These are phyloP conservation scores for Nemotelus nigrinus DNA, from an alignment of 2,888 invertebrate species.

Conservation along the genomic window DNA sequence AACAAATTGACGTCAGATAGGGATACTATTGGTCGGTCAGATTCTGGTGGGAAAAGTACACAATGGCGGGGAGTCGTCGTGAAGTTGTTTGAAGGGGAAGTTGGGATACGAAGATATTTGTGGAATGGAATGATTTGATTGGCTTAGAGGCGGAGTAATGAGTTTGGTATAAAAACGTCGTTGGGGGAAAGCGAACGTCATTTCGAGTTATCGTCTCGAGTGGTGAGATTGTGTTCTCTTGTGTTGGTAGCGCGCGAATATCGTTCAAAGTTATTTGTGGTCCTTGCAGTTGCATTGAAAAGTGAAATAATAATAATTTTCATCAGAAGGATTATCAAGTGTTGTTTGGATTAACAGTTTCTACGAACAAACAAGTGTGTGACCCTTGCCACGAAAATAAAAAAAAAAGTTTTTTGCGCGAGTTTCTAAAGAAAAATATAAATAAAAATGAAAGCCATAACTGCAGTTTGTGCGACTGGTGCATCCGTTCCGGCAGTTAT, in stretches of 20 bases:
- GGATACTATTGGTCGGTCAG: neutral
- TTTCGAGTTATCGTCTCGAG: slow-evolving; percentile 56
- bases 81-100: slow-evolving; percentile 33
- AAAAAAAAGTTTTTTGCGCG: neutral
- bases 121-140: slow-evolving; percentile 49
- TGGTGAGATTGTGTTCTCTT: slow-evolving; percentile 35
- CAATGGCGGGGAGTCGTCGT: slow-evolving; percentile 23
- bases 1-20: neutral
- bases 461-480: slow-evolving; percentile 78
- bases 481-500: slow-evolving; percentile 74
- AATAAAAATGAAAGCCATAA: slow-evolving; percentile 76
- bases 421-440: neutral
- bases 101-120: neutral
- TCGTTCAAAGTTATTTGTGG: too few species aligned
- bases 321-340: too few species aligned
- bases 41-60: neutral
- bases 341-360: slow-evolving; percentile 43
- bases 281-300: too few species aligned
- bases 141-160: slow-evolving; percentile 57
- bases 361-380: slow-evolving; percentile 37
- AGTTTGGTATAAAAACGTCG: slow-evolving; percentile 58
- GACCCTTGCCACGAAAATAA: neutral
- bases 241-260: slow-evolving; percentile 50
- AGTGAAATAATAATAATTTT: too few species aligned
- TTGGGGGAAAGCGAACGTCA: slow-evolving; percentile 58